Base-by-base conservation (phyloP, 2,113 vertebrate genomes). In the Pseudois nayaur region DNA sequence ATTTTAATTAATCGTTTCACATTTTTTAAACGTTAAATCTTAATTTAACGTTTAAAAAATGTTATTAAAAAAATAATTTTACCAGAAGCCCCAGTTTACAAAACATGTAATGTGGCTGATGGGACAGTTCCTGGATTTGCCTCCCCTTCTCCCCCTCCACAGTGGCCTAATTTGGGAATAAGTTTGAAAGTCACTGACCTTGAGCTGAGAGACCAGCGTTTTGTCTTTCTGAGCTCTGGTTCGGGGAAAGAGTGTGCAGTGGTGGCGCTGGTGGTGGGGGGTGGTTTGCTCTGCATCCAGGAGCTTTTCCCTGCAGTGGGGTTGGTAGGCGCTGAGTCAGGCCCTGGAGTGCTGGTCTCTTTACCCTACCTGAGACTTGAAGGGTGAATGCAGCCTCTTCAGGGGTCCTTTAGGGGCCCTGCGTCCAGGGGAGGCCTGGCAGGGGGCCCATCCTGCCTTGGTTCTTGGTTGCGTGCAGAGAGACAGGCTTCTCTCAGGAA, bases 211-310 rank as follows among this genome's bases (percentile, higher is more conserved):
- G 78, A 36, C 0, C 5, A 5, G 50, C 5, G 6, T 55, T 79
- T 36, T 7, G 45, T 60, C 87, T 93, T 79, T 13, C 83, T 50
- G 91, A 86, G 71, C 23, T 31, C 57, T 8, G 29, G 31, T 31
- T 83, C 31, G 3, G 4, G 50, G 12, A 16, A 25, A 83, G 23
- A 4, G 13, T 27, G 1, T 55, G n/a, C 81, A 2, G 81, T 6
- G 13, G 1, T 13, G 19, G 19, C 6, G 10, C 1, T 23, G n/a
- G 5, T 23, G 1, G 55, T 1, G 1, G 55, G 2, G 17, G 19
- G n/a, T 40, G n/a, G 36, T 74, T 33, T 33, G n/a, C 29, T 33
- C 45, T 79, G 21, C 2, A 19, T 9, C 25, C 6, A 82, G 71
- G 10, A 84, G 40, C 10, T 2, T 17, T 54, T 78, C 60, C 17